Evolutionary conservation across 2,113 vertebrate species (phyloP), one percentile per base, ranked within the genome.

Genomic region (Epinephelus fuscoguttatus): DNA sequence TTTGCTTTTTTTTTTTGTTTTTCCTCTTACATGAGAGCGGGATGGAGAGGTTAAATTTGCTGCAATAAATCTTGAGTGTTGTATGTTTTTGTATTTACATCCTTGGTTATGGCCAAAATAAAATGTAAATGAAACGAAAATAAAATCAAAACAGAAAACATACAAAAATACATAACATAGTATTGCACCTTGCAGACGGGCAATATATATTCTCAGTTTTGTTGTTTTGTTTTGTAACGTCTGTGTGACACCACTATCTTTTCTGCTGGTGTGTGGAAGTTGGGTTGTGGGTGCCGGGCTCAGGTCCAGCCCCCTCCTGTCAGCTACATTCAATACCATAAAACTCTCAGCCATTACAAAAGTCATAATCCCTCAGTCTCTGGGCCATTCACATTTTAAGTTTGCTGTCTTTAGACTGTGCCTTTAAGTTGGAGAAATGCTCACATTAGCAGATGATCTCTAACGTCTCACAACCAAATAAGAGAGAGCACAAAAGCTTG

Each of bases 251-350:
- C 91, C 91, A 88, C 88, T 84, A 91, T 95, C 87, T 87, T 87
- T 89, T 93, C 94, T 96, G 95, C 95, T 96, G 96, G 95, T 96
- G 95, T 94, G 95, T 95, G 93, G 94, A 96, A 95, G 93, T 92
- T 94, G 94, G 94, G 94, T 94, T 92, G 90, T 88, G 92, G 93
- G 92, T 91, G 84, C 89, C 57, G 84, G 93, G 93, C 87, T 94
- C 86, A 74, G 88, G 83, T 94, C 93, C 91, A 89, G 92, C 89
- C 90, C 91, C 84, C 77, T 92, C 85, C 95, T 91, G 92, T 96
- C 94, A 94, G 94, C 95, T 96, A 96, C 96, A 96, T 96, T 96
- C 96, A 96, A 94, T 91, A 94, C 93, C 95, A 94, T 90, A 89
- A 90, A 95, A 94, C 93, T 91, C 88, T 94, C 93, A 88, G 87